Base-by-base conservation (phyloP, 2,888 invertebrate genomes). In the Odiellus spinosus region DNA sequence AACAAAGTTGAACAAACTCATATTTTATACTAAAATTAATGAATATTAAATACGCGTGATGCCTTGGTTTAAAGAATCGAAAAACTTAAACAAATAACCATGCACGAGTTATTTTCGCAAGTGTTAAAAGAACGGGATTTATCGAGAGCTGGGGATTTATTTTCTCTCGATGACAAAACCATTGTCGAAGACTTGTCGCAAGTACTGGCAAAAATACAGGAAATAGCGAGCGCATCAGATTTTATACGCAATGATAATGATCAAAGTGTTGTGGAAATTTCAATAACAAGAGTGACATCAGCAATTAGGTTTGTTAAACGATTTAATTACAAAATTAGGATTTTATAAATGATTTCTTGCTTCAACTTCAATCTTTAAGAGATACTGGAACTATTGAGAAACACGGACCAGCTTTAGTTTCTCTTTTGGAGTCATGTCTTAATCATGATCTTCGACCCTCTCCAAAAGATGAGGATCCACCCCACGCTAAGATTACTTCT, bases 401-500 rank as follows among this genome's bases (percentile, higher is more conserved):
- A 56, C 85, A 91, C 67, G 83, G 83, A 43, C 76, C 78, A 44
- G 78, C 84, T 1, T 68, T 93, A 55, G 86, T 93, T 18, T 76
- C 78, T 36, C 69, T 93, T 45, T 69, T 93, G 50, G 84, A 87
- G 69, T 82, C 83, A 32, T 91, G 90, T 61, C 70, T 91, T 56
- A 78, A 82, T 63, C 85, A 90, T 72, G 86, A 86, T 67, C 71
- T 90, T 56, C 82, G 84, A 68, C 82, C 85, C 0, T 70, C 75
- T 32, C 67, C 74, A 18, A 63, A 61, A 45, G 83, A 85, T 66
- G 83, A 84, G 61, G 90, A 91, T 69, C 86, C 90, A 34, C 90
- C 91, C 1, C 91, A 93, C 73, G 87, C 90, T 41, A 93, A 93
- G 70, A 91, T 93, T 61, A 88, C 90, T 17, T 85, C 87, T 40